Evolutionary conservation across 1,140 invertebrate genomes (phyloP), one percentile per base, ranked within the genome.

Genomic region (Drosophila baimaii): DNA sequence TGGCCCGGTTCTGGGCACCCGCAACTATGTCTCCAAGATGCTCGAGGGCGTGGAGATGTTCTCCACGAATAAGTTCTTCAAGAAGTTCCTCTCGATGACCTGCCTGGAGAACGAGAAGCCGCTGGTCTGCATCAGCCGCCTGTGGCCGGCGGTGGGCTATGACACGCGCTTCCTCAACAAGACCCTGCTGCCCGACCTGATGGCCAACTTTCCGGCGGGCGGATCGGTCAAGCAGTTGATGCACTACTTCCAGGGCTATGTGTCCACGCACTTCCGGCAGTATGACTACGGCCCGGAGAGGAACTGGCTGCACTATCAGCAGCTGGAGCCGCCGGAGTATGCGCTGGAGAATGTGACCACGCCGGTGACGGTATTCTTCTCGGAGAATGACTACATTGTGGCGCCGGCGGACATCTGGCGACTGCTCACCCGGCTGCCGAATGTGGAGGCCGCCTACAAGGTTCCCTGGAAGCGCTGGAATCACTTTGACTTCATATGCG

Each of bases 401-500:
- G 92, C 90, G 86, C 93, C 93, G 35, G 91, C 94, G 92, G 95
- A 96, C 81, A 94, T 96, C 2, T 91, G 93, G 64, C 92, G 91
- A 70, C 90, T 96, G 33, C 90, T 92, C 0, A 68, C 68, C 10
- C 84, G 90, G 2, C 49, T 92, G 41, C 89, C 57, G 47, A 91
- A 89, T 90, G 92, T 84, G 52, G 73, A 82, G 25, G 84, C 88
- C 8, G 77, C 84, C 9, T 91, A 92, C 43, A 91, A 93, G 84
- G 93, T 96, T 2, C 93, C 94, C 0, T 93, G 93, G 62, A 92
- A 93, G 41, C 92, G 94, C 21, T 96, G 96, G 92, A 95, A 95
- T 90, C 95, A 96, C 80, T 93, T 96, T 76, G 95, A 96, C 91
- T 96, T 96, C 91, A 94, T 95, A 66, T 95, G 94, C 91, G 95